These are phyloP conservation scores for Toxotes jaculatrix DNA, from an alignment of 2,113 vertebrate species.

Conservation along the genomic window DNA sequence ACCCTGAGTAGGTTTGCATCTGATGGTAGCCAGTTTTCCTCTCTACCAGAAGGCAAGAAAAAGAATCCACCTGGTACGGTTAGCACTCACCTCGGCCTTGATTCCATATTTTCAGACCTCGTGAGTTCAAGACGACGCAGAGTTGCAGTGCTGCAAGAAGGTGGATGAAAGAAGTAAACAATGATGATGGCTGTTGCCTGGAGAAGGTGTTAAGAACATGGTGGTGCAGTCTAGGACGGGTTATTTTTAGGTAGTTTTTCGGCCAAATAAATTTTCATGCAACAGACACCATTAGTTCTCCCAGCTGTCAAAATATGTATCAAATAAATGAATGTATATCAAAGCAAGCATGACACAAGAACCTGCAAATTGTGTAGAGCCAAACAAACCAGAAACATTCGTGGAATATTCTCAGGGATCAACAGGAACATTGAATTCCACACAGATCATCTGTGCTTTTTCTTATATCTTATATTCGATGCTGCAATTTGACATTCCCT, in stretches of 20 bases:
- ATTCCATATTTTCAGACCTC: constrained; percentile 13
- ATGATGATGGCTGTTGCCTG: neutral
- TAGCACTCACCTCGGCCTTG: constrained; percentile 6
- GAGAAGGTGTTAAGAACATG: neutral
- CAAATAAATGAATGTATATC: neutral
- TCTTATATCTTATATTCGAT: constrained; percentile 34
- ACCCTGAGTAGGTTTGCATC: constrained; percentile 67
- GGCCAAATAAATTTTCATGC: neutral
- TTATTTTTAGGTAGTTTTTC: neutral
- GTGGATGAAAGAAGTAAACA: constrained; percentile 10
- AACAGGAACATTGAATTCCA: neutral
- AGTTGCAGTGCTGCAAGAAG: neutral
- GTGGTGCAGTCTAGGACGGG: constrained; percentile 6
- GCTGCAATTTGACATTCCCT: constrained; percentile 57
- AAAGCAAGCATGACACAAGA: constrained; percentile 1
- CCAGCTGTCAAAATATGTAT: neutral
- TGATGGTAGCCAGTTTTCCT: constrained; percentile 41
- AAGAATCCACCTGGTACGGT: constrained; percentile 15
- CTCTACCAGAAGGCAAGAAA: constrained; percentile 33
- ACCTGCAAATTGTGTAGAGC: neutral
- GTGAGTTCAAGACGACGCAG: constrained; percentile 16
- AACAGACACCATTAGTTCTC: neutral
- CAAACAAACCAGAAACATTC: constrained; percentile 13
- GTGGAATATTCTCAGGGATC: neutral
- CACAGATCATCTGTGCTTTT: constrained; percentile 34